Evolutionary conservation across 2,113 vertebrate species (phyloP), one percentile per base, ranked within the genome.

Genomic region (Zosterops lateralis): DNA sequence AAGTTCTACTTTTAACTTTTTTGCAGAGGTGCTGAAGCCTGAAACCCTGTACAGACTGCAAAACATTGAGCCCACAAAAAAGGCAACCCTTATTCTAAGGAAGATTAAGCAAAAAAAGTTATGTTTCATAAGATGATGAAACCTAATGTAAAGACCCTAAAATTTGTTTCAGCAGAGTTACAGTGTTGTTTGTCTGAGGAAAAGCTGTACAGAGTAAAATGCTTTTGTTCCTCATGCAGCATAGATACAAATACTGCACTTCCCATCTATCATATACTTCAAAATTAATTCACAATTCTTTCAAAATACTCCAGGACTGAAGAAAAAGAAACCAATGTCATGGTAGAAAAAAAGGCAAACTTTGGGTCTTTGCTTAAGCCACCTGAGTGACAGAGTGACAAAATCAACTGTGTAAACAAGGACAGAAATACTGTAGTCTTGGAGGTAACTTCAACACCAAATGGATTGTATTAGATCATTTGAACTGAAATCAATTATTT

Each of bases 321-420:
- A 77, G 9, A 4, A 73, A 61, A 78, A 47, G 38, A 71, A 51
- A 16, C 0, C 6, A 42, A 5, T 8, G 5, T 8, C 11, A 31
- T 61, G 12, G n/a, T 14, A 68, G 4, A 31, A 53, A 34, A 75
- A 74, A 53, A 57, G 2, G 1, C 6, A 61, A 66, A 68, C 3
- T 68, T 22, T 26, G 51, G 12, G 3, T 68, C 18, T 71, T 48
- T 88, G 13, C 8, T 84, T 6, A 29, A 24, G 21, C 50, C 45
- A 62, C 19, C 16, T 66, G 12, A 71, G 14, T 47, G 44, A 34
- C 1, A 0, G 12, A 71, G 14, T 47, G 44, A 34, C 1, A 0
- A 84, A 89, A 91, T 74, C 38, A 40, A 44, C 32, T 31, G 3
- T 32, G 11, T 47, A 54, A 70, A 54, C 8, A 34, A 32, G 31